Evolutionary conservation across 2,113 vertebrate genomes (phyloP).

Genomic region (Pseudopodoces humilis): DNA sequence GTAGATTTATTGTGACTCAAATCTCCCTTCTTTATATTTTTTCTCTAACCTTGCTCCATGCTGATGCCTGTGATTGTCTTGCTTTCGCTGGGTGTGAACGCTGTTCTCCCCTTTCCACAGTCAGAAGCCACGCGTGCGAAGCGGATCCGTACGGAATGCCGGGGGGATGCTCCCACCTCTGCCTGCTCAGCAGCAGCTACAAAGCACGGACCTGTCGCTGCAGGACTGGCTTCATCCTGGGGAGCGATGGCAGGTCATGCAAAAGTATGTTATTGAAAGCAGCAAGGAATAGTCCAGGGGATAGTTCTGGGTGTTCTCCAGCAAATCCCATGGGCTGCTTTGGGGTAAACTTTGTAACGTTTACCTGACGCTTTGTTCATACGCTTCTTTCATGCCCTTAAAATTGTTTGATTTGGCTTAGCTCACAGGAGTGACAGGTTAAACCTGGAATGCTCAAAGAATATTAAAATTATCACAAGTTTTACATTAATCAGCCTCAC

Average conservation of each 20-base stretch:
- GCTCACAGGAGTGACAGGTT: background rate
- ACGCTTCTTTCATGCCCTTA: background rate
- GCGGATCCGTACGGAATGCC: slow-evolving; percentile 81
- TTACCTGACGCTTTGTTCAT: background rate
- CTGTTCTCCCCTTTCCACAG: slow-evolving; percentile 72
- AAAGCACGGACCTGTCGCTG: slow-evolving; percentile 94
- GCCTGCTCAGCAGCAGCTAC: slow-evolving; percentile 92
- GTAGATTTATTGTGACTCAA: background rate
- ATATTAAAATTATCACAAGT: background rate
- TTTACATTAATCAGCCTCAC: background rate
- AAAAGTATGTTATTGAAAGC: slow-evolving; percentile 88
- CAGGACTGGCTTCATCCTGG: slow-evolving; percentile 88
- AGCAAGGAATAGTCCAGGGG: background rate
- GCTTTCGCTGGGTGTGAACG: slow-evolving; percentile 24
- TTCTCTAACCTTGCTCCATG: background rate
- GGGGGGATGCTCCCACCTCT: slow-evolving; percentile 92
- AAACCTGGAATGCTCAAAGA: background rate
- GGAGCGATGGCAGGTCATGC: slow-evolving; percentile 89
- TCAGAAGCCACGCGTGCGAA: slow-evolving; percentile 91
- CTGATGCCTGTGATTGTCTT: background rate
- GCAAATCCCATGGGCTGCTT: background rate
- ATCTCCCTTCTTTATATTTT: background rate
- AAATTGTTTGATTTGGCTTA: background rate
- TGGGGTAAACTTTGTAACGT: background rate
- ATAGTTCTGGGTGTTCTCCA: background rate